Conservation (phyloP, 2,113 vertebrate genomes). For the Nematolebias whitei region DNA sequence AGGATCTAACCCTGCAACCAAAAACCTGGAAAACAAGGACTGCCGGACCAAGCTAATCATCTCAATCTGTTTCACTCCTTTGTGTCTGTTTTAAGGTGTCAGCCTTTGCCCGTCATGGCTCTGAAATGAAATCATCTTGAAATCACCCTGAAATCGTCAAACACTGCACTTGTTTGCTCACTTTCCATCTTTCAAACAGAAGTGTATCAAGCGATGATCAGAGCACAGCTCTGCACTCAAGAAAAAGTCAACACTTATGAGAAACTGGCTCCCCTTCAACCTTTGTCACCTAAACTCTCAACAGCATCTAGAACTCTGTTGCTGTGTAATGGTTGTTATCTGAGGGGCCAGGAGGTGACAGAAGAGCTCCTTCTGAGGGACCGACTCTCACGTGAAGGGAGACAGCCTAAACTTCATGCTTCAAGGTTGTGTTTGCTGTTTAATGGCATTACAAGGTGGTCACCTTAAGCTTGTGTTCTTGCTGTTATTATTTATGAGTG, state of each 20-base stretch:
- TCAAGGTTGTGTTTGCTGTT: constrained; percentile 21
- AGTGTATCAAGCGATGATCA: constrained; percentile 15
- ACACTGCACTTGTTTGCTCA: constrained; percentile 22
- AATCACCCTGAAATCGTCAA: no score
- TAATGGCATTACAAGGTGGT: constrained; percentile 31
- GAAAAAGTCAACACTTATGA: constrained; percentile 34
- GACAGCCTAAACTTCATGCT: constrained; percentile 24
- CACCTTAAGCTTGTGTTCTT: constrained; percentile 25
- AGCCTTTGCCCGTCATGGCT: constrained; percentile 3
- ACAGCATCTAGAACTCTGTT: constrained; percentile 15
- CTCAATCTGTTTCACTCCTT: not conserved
- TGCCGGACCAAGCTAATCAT: no score
- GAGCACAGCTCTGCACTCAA: constrained; percentile 5
- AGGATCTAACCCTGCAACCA: no score
- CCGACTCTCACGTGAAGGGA: constrained; percentile 11
- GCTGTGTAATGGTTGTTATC: constrained; percentile 51
- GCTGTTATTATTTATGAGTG: constrained; percentile 9
- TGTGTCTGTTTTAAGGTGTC: not conserved
- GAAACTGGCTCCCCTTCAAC: constrained; percentile 20
- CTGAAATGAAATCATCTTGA: constrained; percentile 14
- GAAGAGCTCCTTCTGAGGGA: constrained; percentile 19
- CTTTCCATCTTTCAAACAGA: constrained; percentile 23
- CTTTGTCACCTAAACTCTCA: constrained; percentile 37
- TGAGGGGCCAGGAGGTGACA: constrained; percentile 19
- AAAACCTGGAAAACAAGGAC: no score